phyloP scores from a whole-genome alignment of 2,113 vertebrate genomes.

The Serilophus lunatus region DNA sequence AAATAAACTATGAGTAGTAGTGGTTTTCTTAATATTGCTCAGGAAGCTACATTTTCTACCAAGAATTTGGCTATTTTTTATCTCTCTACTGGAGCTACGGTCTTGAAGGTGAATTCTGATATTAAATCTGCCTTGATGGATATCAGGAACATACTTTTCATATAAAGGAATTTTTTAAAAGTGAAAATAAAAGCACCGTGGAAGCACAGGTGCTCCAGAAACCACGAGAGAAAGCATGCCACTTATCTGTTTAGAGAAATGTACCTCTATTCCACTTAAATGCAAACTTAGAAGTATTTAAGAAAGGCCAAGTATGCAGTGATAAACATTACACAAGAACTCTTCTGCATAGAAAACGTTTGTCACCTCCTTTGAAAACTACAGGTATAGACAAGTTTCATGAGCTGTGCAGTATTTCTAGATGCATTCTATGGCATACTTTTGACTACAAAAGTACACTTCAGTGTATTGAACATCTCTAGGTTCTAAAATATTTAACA shows the following conservation, averaged over 20 bases:
- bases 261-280: neutral
- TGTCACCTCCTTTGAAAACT: neutral
- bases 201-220: neutral
- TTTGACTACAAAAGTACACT: neutral
- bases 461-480: neutral
- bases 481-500: neutral
- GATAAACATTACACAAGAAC: neutral
- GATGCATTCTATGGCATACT: accelerated
- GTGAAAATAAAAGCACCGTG: neutral
- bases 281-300: neutral
- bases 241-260: neutral
- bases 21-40: neutral
- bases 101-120: constrained; percentile 5
- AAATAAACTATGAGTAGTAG: neutral
- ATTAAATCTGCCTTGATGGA: constrained; percentile 12
- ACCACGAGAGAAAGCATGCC: neutral
- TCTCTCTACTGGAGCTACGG: neutral
- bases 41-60: neutral
- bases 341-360: neutral
- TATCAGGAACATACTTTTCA: constrained; percentile 11
- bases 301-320: neutral
- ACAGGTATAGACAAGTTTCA: neutral
- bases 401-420: neutral
- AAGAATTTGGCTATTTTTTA: neutral
- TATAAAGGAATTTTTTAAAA: constrained; percentile 6